A percentile compares a stretch with the other conserved stretches of the same genome.
These are phyloP conservation scores for Mus caroli DNA, from an alignment of 2,797 vertebrate genomes.

Conservation along the genomic window DNA sequence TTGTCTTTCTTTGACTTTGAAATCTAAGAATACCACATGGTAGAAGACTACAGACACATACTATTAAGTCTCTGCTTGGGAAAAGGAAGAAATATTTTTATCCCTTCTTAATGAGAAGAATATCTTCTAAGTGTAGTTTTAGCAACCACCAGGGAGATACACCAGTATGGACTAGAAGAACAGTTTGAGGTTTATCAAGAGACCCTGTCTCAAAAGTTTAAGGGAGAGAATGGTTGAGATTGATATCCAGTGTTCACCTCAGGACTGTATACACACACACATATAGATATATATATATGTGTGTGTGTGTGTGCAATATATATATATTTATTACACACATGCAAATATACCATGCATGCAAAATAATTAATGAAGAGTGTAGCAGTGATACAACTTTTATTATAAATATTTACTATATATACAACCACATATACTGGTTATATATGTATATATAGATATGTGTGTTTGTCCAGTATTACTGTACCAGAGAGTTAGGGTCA, in stretches of 20 bases:
- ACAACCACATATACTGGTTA: not conserved
- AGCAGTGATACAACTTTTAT: not conserved
- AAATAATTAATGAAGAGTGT: not conserved
- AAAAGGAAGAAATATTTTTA: constrained; percentile 29
- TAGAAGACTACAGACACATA: not conserved
- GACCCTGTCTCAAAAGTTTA: not conserved
- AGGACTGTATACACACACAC: not conserved
- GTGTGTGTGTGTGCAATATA: no score
- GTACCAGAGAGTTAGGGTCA: not conserved
- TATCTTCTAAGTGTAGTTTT: constrained; percentile 56
- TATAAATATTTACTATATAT: not conserved
- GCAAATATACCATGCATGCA: not conserved
- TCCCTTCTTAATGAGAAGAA: not conserved
- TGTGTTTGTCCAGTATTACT: not conserved
- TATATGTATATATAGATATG: not conserved
- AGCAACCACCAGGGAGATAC: constrained; percentile 39
- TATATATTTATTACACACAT: no score
- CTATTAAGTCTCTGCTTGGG: constrained; percentile 29
- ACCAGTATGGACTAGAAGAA: not conserved
- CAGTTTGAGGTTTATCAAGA: not conserved
- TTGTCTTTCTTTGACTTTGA: constrained; percentile 50
- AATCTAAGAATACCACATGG: constrained; percentile 9
- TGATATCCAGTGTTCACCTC: not conserved
- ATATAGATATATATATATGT: no score
- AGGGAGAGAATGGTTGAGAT: not conserved